phyloP scores from a whole-genome alignment of 2,797 vertebrate genomes.

The Salmo trutta region DNA sequence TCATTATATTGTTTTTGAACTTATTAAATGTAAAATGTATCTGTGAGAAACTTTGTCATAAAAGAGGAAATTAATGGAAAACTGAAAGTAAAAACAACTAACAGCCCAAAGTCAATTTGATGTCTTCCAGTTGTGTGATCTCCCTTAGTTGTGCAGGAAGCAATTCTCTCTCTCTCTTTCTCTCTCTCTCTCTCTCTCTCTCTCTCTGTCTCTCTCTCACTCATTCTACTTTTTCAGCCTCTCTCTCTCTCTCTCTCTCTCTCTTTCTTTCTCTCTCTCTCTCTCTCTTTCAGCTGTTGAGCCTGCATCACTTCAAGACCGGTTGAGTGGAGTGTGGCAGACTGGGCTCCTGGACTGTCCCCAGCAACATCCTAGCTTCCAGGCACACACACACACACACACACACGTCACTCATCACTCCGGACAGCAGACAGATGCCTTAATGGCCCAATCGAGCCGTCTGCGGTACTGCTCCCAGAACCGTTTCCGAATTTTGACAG shows the following conservation, averaged over 20 bases:
- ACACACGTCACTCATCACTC: slow-evolving; percentile 1
- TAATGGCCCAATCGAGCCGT: slow-evolving; percentile 9
- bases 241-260: slow-evolving; percentile 47
- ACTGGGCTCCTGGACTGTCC: background rate
- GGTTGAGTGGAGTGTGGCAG: slow-evolving; percentile 2
- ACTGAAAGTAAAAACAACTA: slow-evolving; percentile 65
- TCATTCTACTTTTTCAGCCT: too few species aligned
- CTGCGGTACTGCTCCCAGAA: slow-evolving; percentile 41
- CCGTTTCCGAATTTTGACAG: slow-evolving; percentile 79
- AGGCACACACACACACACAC: background rate
- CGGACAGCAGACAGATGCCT: slow-evolving; percentile 1
- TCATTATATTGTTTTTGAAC: slow-evolving; percentile 74
- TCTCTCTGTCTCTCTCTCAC: slow-evolving; percentile 32
- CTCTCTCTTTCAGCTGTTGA: slow-evolving; percentile 72
- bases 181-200: slow-evolving; percentile 15
- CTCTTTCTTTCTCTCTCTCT: too few species aligned
- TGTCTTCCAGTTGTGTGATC: slow-evolving; percentile 80
- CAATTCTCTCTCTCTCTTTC: slow-evolving; percentile 27
- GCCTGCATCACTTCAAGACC: slow-evolving; percentile 28
- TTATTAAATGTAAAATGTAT: slow-evolving; percentile 71
- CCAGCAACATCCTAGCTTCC: background rate
- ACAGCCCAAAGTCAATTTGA: slow-evolving; percentile 56
- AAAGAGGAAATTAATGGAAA: slow-evolving; percentile 78
- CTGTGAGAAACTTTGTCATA: slow-evolving; percentile 79
- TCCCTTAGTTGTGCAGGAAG: slow-evolving; percentile 57